Evolutionary conservation across 2,797 vertebrate genomes (phyloP), one percentile per base, ranked within the genome.

Genomic region (Paguma larvata): DNA sequence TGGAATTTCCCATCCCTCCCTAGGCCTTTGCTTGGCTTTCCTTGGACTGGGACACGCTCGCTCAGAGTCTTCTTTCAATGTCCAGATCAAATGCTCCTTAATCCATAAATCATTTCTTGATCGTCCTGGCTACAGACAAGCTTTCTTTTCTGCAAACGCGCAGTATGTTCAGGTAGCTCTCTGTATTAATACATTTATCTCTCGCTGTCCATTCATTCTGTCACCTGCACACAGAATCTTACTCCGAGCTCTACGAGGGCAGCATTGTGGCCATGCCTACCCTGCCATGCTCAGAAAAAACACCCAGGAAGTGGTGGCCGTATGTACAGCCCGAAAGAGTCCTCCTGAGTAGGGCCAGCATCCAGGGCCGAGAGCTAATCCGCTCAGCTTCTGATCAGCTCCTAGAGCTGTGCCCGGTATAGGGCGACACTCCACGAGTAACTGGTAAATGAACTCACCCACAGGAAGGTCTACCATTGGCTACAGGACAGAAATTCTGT

Each of bases 231-330:
- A 27, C 0, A 27, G 65, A 70, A 44, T 32, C 78, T 94, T 63
- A 48, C 59, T 79, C 18, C 68, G 32, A 0, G 19, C 10, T 85
- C 78, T 88, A 23, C 0, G 5, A 38, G 5, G 56, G 62, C 25
- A 77, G 21, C 6, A 5, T 11, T 1, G 0, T 0, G 6, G 34
- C 34, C 2, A 5, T 10, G n/a, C 41, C 12, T 41, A 44, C 0
- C 10, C 1, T 0, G 16, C 15, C 23, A 59, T 1, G 67, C 21
- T 18, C 13, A 19, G 16, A 27, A 2, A 25, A 72, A 59, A 8
- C 3, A 3, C 27, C n/a, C 32, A 16, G 38, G 53, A 79, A 79
- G 30, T 0, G 14, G 59, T 2, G 18, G 44, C n/a, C 53, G n/a
- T 5, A 2, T 2, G 7, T 9, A 8, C 1, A 11, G 0, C 27